Evolutionary conservation across 2,113 vertebrate species (phyloP).

Genomic region (Mormoops blainvillei): DNA sequence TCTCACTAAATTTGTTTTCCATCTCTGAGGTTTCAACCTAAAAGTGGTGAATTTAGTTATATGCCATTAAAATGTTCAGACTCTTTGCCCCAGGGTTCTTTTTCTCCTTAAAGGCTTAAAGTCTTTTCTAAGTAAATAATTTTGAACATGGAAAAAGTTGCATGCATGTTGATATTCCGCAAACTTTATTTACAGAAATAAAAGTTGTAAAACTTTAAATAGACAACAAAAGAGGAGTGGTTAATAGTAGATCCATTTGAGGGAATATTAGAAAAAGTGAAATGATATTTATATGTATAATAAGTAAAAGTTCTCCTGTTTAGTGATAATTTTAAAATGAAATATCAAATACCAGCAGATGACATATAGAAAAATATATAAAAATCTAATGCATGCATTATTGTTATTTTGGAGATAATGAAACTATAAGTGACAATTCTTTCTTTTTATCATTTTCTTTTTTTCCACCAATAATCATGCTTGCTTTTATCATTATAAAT

Average conservation of each 20-base stretch:
- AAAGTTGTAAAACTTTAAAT: constrained; percentile 51
- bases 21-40: background rate
- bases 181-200: constrained; percentile 43
- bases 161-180: background rate
- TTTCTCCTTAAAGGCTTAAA: background rate
- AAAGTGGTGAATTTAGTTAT: background rate
- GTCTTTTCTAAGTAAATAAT: constrained; percentile 35
- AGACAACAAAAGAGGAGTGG: background rate
- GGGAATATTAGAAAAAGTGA: constrained; percentile 25
- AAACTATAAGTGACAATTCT: background rate
- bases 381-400: background rate
- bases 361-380: background rate
- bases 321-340: constrained; percentile 20
- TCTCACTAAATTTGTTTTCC: background rate
- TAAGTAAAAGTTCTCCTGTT: background rate
- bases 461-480: background rate
- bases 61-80: background rate
- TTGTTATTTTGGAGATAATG: background rate
- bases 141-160: constrained; percentile 19
- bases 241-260: constrained; percentile 21
- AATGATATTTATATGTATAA: constrained; percentile 16
- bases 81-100: background rate
- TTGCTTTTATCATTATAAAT: background rate
- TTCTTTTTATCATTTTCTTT: background rate
- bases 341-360: background rate